Percentiles rank a stretch among this genome's conserved stretches.
These are phyloP conservation scores for Protomyctophum bolini DNA, from an alignment of 2,113 vertebrate genomes.

Conservation along the genomic window DNA sequence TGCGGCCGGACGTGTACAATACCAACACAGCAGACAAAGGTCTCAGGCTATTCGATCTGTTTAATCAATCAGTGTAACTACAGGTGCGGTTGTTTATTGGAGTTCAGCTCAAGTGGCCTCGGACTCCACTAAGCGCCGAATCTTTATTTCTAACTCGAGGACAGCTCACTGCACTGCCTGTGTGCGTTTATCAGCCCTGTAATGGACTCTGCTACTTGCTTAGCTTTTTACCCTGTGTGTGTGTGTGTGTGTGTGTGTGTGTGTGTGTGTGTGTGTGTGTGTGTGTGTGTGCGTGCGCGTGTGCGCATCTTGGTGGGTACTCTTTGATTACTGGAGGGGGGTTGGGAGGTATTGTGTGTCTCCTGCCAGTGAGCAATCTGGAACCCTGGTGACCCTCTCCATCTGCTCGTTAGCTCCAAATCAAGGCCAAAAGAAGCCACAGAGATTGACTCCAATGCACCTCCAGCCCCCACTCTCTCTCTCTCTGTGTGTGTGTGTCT, in stretches of 20 bases:
- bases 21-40: neutral
- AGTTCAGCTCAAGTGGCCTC: constrained; percentile 13
- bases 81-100: constrained; percentile 12
- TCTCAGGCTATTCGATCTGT: neutral
- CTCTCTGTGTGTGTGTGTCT: neutral
- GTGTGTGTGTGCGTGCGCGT: neutral
- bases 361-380: constrained; percentile 53
- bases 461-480: constrained; percentile 45
- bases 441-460: constrained; percentile 67
- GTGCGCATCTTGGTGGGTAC: constrained; percentile 16
- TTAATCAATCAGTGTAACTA: constrained; percentile 15
- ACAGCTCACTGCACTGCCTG: constrained; percentile 30
- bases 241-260: neutral
- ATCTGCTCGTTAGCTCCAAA: constrained; percentile 77
- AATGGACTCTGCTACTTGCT: constrained; percentile 48
- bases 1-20: too few species aligned
- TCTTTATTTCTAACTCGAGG: constrained; percentile 52
- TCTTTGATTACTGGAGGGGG: constrained; percentile 54
- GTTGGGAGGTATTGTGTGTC: constrained; percentile 57
- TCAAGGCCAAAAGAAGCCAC: constrained; percentile 72
- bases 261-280: constrained; percentile 9
- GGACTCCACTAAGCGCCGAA: constrained; percentile 15
- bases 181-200: constrained; percentile 36
- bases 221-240: constrained; percentile 38
- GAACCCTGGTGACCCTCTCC: constrained; percentile 67